Evolutionary conservation across 2,797 vertebrate genomes (phyloP).

Genomic region (Erpetoichthys calabaricus): DNA sequence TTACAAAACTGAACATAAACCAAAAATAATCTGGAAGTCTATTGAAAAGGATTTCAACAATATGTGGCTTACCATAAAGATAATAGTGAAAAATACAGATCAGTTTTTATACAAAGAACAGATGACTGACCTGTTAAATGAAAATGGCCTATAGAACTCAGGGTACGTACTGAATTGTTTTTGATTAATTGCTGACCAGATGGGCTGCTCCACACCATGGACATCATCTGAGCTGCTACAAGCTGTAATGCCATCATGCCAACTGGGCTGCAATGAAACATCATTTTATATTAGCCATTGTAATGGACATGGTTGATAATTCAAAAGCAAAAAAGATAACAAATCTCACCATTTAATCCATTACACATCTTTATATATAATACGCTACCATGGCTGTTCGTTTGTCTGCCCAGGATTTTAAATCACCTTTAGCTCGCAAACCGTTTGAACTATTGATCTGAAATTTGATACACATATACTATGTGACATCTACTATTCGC

Average conservation of each 20-base stretch:
- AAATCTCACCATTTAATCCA: too few species aligned
- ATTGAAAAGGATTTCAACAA: too few species aligned
- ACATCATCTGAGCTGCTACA: slow-evolving; percentile 79
- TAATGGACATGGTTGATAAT: not conserved
- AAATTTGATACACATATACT: too few species aligned
- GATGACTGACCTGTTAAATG: not conserved
- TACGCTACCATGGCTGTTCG: too few species aligned
- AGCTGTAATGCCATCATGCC: slow-evolving; percentile 87
- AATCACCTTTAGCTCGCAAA: too few species aligned
- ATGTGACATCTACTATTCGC: too few species aligned
- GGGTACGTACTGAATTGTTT: slow-evolving; percentile 48
- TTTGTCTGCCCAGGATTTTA: too few species aligned
- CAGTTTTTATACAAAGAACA: not conserved
- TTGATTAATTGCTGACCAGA: slow-evolving; percentile 57
- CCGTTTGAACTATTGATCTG: too few species aligned
- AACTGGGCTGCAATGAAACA: slow-evolving; percentile 58
- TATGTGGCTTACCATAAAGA: too few species aligned
- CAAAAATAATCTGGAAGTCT: too few species aligned
- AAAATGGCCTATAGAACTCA: not conserved
- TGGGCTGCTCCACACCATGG: slow-evolving; percentile 59
- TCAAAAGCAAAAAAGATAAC: not conserved
- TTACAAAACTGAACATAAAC: too few species aligned
- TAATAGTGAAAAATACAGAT: not conserved
- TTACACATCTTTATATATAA: too few species aligned
- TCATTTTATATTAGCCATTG: not conserved